phyloP scores from a whole-genome alignment of 2,888 invertebrate species.

The Embidobia sp. region DNA sequence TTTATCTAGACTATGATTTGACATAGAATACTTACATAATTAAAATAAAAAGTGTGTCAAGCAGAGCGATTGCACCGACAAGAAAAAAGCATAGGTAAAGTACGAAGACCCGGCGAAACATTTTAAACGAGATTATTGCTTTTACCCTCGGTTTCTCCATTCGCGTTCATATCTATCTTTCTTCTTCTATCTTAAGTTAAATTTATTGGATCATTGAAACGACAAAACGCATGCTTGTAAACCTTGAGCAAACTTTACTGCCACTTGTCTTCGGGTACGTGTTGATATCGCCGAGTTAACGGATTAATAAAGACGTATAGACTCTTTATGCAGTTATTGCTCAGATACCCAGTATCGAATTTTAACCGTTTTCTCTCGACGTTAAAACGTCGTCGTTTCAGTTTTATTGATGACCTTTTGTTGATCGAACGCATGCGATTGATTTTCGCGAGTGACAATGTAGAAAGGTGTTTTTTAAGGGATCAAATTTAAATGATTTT shows the following conservation, averaged over 20 bases:
- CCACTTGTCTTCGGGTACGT: conserved; percentile 52
- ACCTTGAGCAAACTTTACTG: conserved; percentile 44
- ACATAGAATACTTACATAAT: too few species aligned
- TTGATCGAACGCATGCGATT: too few species aligned
- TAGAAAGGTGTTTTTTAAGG: too few species aligned
- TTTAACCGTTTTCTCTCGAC: background rate
- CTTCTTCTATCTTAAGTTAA: conserved; percentile 37
- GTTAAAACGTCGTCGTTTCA: background rate
- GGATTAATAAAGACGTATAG: conserved; percentile 55
- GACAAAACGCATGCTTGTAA: conserved; percentile 44
- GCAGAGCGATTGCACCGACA: too few species aligned
- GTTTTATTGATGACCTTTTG: background rate
- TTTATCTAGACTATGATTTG: too few species aligned
- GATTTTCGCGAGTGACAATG: too few species aligned
- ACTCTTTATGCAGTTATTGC: conserved; percentile 28
- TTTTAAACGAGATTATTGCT: conserved; percentile 49
- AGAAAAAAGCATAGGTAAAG: conserved; percentile 23
- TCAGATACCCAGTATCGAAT: conserved; percentile 12
- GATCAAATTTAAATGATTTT: too few species aligned
- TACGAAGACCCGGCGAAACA: conserved; percentile 33
- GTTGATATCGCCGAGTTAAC: conserved; percentile 53
- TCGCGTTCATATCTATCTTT: conserved; percentile 4
- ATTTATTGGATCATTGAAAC: conserved; percentile 60
- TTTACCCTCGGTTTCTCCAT: conserved; percentile 11
- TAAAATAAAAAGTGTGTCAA: too few species aligned